These are phyloP conservation scores for Linurgus olivaceus DNA, from an alignment of 2,797 vertebrate genomes.

Conservation along the genomic window DNA sequence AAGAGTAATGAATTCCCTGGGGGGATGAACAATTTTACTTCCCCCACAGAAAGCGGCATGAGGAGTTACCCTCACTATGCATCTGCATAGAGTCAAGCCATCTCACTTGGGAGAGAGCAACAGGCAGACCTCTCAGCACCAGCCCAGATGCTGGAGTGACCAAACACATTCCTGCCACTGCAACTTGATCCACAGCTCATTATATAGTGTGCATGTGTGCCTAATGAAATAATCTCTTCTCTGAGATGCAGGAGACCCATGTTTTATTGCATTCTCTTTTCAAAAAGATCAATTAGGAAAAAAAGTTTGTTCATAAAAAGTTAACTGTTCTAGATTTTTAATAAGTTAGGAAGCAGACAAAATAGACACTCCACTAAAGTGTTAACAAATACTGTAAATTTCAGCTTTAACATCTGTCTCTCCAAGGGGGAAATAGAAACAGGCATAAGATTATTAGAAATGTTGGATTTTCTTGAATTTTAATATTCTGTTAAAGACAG, in stretches of 20 bases:
- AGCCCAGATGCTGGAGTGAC: not conserved
- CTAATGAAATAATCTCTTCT: not conserved
- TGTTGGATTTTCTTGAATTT: not conserved
- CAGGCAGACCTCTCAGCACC: not conserved
- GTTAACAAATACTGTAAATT: not conserved
- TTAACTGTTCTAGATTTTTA: not conserved
- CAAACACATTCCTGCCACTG: not conserved
- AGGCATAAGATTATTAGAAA: not conserved
- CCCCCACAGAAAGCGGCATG: not conserved
- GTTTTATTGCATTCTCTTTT: not conserved
- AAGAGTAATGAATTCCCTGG: not conserved
- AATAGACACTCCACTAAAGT: not conserved
- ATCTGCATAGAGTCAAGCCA: not conserved
- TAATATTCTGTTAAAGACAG: not conserved
- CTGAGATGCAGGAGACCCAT: not conserved
- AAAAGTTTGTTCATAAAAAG: accelerated
- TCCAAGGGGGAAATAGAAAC: not conserved
- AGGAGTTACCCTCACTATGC: not conserved
- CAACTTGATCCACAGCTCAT: not conserved
- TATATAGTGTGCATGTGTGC: accelerated
- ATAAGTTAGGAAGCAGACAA: not conserved
- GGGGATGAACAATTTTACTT: not conserved
- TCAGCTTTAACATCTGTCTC: not conserved
- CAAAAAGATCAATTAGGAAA: not conserved
- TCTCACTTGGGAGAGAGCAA: not conserved